Conservation (phyloP, 1,140 invertebrate genomes). For the Psix sp. region DNA sequence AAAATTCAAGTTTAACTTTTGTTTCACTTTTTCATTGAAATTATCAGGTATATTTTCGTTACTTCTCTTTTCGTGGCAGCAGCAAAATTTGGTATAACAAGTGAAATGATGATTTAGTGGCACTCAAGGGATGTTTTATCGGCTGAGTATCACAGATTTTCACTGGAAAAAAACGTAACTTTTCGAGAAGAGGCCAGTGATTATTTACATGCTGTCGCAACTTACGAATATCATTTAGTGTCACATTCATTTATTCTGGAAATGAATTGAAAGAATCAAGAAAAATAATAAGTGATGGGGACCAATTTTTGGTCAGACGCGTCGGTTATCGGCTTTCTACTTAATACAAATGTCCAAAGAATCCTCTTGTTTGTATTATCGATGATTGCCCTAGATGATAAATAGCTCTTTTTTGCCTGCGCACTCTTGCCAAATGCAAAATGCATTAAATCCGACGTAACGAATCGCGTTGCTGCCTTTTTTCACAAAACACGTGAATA, state of each 20-base stretch:
- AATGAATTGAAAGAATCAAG: constrained; percentile 32
- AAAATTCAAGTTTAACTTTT: too few relatives aligned
- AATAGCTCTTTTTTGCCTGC: constrained; percentile 10
- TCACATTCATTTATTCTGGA: background rate
- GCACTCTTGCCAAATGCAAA: constrained; percentile 4
- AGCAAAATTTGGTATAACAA: constrained; percentile 39
- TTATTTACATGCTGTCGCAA: constrained; percentile 34
- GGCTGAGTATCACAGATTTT: constrained; percentile 42
- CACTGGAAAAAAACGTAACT: constrained; percentile 41
- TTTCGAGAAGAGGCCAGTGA: constrained; percentile 24
- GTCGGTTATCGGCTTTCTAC: constrained; percentile 4
- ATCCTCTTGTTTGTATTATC: constrained; percentile 10
- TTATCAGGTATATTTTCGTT: constrained; percentile 17
- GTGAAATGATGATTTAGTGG: constrained; percentile 53
- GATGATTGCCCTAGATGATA: constrained; percentile 16
- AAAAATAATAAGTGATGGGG: constrained; percentile 35
- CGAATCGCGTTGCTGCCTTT: constrained; percentile 7
- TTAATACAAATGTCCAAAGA: constrained; percentile 4
- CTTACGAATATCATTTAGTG: constrained; percentile 43
- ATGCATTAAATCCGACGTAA: constrained; percentile 4
- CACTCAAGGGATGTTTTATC: constrained; percentile 40
- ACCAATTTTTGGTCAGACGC: constrained; percentile 34
- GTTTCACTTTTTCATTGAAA: too few relatives aligned
- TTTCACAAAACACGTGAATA: background rate
- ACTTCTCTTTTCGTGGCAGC: constrained; percentile 15